Evolutionary conservation across 2,113 vertebrate species (phyloP).

Genomic region (Chascanopsetta lugubris): DNA sequence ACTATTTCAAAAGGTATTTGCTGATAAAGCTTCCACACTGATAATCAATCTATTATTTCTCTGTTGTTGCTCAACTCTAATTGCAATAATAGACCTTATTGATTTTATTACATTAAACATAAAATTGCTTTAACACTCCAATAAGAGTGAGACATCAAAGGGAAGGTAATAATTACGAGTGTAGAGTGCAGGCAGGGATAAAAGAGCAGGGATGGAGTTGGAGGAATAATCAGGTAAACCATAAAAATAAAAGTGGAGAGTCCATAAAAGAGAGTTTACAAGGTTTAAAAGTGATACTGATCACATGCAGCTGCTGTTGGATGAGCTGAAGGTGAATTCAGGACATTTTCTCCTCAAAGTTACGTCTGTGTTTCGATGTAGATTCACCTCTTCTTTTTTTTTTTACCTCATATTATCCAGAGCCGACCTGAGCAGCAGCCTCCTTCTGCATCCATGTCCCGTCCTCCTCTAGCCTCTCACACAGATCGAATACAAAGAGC

Average conservation of each 20-base stretch:
- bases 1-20: too few species aligned
- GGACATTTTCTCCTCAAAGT: neutral
- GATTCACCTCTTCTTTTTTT: too few species aligned
- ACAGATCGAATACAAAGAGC: too few species aligned
- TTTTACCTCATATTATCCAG: too few species aligned
- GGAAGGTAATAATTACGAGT: constrained; percentile 9
- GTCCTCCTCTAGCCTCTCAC: too few species aligned
- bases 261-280: constrained; percentile 42
- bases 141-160: constrained; percentile 28
- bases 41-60: neutral
- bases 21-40: neutral
- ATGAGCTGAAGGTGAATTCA: neutral
- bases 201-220: constrained; percentile 12
- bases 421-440: too few species aligned
- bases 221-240: constrained; percentile 2
- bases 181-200: constrained; percentile 1
- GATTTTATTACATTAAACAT: neutral
- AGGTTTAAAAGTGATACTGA: constrained; percentile 16
- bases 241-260: constrained; percentile 23
- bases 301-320: constrained; percentile 14
- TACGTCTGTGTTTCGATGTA: neutral
- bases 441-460: too few species aligned
- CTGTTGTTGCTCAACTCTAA: neutral
- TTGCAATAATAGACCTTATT: neutral
- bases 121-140: constrained; percentile 1